Evolutionary conservation across 1,140 invertebrate genomes (phyloP), one percentile per base, ranked within the genome.

Genomic region (Tachypleus tridentatus): DNA sequence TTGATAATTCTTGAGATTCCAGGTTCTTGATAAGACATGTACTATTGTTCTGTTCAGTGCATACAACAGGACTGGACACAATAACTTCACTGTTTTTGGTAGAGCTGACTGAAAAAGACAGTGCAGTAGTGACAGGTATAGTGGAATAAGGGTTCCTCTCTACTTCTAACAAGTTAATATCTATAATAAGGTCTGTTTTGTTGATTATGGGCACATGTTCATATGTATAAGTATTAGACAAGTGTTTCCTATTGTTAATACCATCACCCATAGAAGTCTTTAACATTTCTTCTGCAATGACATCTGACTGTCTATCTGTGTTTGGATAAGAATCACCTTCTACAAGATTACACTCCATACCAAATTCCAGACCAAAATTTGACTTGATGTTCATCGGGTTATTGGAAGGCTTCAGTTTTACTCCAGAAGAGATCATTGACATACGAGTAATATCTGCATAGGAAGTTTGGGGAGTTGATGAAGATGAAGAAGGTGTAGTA

Each of bases 391-490:
- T 11, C 10, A 11, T 10, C 3, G 11, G 11, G 11, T 11, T 57
- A 10, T 10, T 57, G 54, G 54, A 11, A 11, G 54, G 10, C 11
- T 10, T 57, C 54, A 10, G 10, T 6, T n/a, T 47, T 66, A 52
- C 10, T 53, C 7, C 47, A 48, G 57, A 10, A 10, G 66, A 56
- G 58, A 57, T 47, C 10, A 71, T 67, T 9, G 80, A 76, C 73
- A 82, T 85, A 57, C 83, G 81, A 29, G 86, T 82, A 69, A 87
- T 87, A 70, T 87, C 86, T 3, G 87, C 86, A 73, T 88, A 88
- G 52, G 86, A 87, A 51, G 84, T 84, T 65, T 83, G 84, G n/a
- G 83, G 80, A 7, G 81, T 79, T 11, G 78, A 79, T 6, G 78
- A 79, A 53, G 78, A 77, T 51, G 81, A 77, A 49, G 68, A 66